Evolutionary conservation across 1,140 invertebrate species (phyloP), one percentile per base, ranked within the genome.

Genomic region (Zaprionus gabonicus): DNA sequence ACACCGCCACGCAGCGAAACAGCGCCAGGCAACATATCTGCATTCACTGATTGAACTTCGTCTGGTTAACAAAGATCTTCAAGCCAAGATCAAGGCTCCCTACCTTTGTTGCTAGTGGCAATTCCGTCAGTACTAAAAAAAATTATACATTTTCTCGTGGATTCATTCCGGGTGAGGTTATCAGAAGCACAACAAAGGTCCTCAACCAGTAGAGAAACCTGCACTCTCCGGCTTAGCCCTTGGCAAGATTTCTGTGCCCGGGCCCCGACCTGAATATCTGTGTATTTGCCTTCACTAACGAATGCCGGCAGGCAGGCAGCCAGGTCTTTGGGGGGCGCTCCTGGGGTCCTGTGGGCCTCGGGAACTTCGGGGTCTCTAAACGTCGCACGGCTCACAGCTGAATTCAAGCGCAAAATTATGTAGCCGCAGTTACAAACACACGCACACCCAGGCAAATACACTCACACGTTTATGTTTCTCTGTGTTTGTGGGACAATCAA

Each of bases 391-490:
- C 76, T 80, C 72, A 76, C 72, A 82, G 81, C 76, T 82, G 85
- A 86, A 90, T 85, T 90, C 85, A 90, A 91, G 85, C 85, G 82
- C 76, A 90, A 90, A 90, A 90, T 90, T 90, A 90, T 90, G 86
- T 90, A 85, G 86, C 85, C 84, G 76, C 84, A 85, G 78, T 68
- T 69, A 76, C 64, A 73, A 36, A 80, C 49, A 53, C 59, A 76
- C 34, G 28, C 44, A 58, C 51, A 63, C 55, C 56, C 63, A 56
- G n/a, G 41, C 25, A 69, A 36, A 36, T 3, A 63, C 36, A 68
- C 34, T 49, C n/a, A 38, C 9, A 55, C 27, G 57, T 58, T 34
- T 34, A 34, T 34, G 68, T 64, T 59, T 65, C 60, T 71, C 68
- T 71, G 63, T 79, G 73, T 86, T 85, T 77, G 79, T 77, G 80